Evolutionary conservation across 1,140 invertebrate species (phyloP).

Genomic region (Onthophagus taurus): DNA sequence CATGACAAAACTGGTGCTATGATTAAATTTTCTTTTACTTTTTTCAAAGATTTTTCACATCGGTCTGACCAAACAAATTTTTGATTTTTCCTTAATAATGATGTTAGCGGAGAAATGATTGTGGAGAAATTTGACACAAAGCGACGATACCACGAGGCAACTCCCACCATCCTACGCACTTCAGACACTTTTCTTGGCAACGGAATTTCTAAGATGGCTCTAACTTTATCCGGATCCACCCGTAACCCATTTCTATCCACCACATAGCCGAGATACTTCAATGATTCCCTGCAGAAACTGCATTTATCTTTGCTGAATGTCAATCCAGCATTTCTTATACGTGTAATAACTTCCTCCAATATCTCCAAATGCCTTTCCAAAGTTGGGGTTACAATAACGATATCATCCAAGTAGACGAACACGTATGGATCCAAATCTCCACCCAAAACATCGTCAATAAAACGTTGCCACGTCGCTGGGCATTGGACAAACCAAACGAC

Average conservation of each 20-base stretch:
- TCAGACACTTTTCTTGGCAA: slow-evolving; percentile 23
- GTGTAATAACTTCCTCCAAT: slow-evolving; percentile 20
- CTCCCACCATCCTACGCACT: slow-evolving; percentile 29
- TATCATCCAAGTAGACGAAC: slow-evolving; percentile 31
- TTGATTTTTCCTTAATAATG: slow-evolving; percentile 23
- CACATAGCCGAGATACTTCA: slow-evolving; percentile 25
- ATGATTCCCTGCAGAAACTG: slow-evolving; percentile 18
- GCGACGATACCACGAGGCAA: slow-evolving; percentile 30
- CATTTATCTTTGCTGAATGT: slow-evolving; percentile 25
- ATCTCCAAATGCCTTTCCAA: slow-evolving; percentile 21
- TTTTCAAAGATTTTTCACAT: slow-evolving; percentile 20
- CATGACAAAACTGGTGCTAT: slow-evolving; percentile 17
- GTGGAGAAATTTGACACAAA: slow-evolving; percentile 31
- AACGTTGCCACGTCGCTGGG: slow-evolving; percentile 22
- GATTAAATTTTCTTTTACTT: slow-evolving; percentile 24
- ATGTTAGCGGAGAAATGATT: slow-evolving; percentile 26
- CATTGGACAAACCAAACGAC: slow-evolving; percentile 38
- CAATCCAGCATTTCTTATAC: slow-evolving; percentile 18
- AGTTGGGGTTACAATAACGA: slow-evolving; percentile 25
- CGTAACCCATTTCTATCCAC: slow-evolving; percentile 17
- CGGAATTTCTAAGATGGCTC: slow-evolving; percentile 25
- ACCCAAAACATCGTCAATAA: slow-evolving; percentile 14
- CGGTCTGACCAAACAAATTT: slow-evolving; percentile 22
- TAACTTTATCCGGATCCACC: slow-evolving; percentile 24
- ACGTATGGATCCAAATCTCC: slow-evolving; percentile 19